Percentiles rank a stretch among this genome's conserved stretches.
Conservation (phyloP, 1,140 invertebrate species). For the Drosophila subpulchrella region DNA sequence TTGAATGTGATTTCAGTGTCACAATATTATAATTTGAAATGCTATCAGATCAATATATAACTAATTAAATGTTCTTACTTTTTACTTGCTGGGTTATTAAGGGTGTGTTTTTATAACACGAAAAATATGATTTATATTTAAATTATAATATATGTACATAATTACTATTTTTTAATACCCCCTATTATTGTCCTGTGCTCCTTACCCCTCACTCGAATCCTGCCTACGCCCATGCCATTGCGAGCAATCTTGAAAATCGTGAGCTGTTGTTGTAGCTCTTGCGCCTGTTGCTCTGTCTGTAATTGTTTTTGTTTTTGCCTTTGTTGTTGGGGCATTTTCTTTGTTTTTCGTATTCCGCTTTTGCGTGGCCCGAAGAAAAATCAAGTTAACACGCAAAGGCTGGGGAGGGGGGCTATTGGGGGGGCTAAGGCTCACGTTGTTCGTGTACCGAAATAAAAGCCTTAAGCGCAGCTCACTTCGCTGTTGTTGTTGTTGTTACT, state of each 20-base stretch:
- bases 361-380: conserved; percentile 70
- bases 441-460: conserved; percentile 65
- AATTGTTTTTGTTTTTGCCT: conserved; percentile 23
- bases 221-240: conserved; percentile 30
- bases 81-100: too few species aligned
- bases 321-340: conserved; percentile 69
- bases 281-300: conserved; percentile 46
- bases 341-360: conserved; percentile 64
- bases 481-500: conserved; percentile 37
- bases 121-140: too few species aligned
- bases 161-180: background rate
- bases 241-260: conserved; percentile 77
- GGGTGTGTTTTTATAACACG: too few species aligned
- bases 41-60: too few species aligned
- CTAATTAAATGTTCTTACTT: too few species aligned
- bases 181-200: background rate
- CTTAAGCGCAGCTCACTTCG: conserved; percentile 48
- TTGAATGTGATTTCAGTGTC: too few species aligned
- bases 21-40: too few species aligned
- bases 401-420: conserved; percentile 7
- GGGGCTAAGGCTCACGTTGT: conserved; percentile 35
- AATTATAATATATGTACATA: too few species aligned
- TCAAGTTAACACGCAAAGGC: conserved; percentile 71
- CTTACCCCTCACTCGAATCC: conserved; percentile 11
- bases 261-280: conserved; percentile 55